Evolutionary conservation across 92 coral and sea anemone genomes (phyloP).

Genomic region (Bergia sp.): DNA sequence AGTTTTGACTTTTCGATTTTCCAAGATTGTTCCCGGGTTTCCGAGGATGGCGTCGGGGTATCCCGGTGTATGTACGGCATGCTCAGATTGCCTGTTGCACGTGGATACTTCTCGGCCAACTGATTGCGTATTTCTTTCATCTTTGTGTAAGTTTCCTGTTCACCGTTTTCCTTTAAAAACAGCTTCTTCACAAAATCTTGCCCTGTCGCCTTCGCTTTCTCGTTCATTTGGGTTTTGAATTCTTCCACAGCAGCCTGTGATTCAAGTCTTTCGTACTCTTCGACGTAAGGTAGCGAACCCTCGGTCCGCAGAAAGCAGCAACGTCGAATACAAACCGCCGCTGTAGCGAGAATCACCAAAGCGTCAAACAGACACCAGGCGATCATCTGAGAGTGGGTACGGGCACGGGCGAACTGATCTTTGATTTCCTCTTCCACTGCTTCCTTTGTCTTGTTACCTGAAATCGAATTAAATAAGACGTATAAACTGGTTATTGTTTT

Average conservation of each 20-base stretch:
- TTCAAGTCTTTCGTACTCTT: slow-evolving; percentile 31
- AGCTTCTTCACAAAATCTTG: slow-evolving; percentile 12
- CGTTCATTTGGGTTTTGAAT: slow-evolving; percentile 40
- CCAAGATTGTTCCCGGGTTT: too few relatives aligned
- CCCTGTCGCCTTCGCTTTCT: slow-evolving; percentile 50
- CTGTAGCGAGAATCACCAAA: slow-evolving; percentile 47
- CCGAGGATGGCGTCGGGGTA: too few relatives aligned
- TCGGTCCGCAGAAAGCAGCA: slow-evolving; percentile 61
- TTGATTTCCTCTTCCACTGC: slow-evolving; percentile 43
- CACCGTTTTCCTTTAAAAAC: background rate
- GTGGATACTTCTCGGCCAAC: slow-evolving; percentile 49
- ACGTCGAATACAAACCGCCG: slow-evolving; percentile 52
- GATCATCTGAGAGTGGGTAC: slow-evolving; percentile 50
- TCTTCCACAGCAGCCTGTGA: slow-evolving; percentile 58
- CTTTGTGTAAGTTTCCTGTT: background rate
- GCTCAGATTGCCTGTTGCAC: slow-evolving; percentile 62
- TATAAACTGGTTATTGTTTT: too few relatives aligned
- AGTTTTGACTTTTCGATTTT: too few relatives aligned
- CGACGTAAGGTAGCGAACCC: slow-evolving; percentile 24
- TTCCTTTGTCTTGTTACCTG: background rate
- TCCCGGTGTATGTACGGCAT: slow-evolving; percentile 40
- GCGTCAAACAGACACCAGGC: slow-evolving; percentile 22
- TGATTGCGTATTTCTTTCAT: slow-evolving; percentile 9
- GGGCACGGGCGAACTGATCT: slow-evolving; percentile 33
- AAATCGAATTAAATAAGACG: too few relatives aligned